These are phyloP conservation scores for Seriola quinqueradiata DNA, from an alignment of 2,113 vertebrate species.

Conservation along the genomic window DNA sequence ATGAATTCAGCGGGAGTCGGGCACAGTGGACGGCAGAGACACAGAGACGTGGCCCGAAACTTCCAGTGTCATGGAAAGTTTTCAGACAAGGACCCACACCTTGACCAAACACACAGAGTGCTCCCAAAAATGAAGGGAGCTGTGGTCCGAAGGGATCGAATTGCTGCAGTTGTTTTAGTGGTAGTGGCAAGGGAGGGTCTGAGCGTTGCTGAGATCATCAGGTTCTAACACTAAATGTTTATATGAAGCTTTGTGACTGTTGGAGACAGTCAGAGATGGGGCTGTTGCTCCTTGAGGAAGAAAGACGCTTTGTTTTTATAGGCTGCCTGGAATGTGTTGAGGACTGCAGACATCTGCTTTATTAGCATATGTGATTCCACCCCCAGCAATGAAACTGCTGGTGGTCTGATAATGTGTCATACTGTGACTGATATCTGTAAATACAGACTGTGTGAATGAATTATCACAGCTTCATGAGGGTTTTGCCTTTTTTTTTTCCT, in stretches of 20 bases:
- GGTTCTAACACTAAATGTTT: constrained; percentile 62
- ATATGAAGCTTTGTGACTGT: constrained; percentile 59
- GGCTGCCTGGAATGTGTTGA: constrained; percentile 82
- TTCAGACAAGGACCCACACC: constrained; percentile 64
- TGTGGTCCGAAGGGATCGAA: constrained; percentile 13
- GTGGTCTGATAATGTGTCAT: constrained; percentile 79
- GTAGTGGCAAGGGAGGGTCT: constrained; percentile 17
- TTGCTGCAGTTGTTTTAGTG: constrained; percentile 39
- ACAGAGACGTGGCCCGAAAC: constrained; percentile 55
- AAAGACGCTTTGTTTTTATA: constrained; percentile 84
- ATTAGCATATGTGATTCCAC: constrained; percentile 84
- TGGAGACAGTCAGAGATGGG: constrained; percentile 63
- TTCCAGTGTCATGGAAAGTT: constrained; percentile 78
- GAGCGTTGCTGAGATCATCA: constrained; percentile 7
- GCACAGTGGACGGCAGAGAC: constrained; percentile 70
- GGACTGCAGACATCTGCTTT: constrained; percentile 84
- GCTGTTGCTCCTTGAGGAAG: constrained; percentile 63
- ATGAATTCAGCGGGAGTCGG: constrained; percentile 72
- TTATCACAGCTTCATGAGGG: not conserved
- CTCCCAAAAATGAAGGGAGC: constrained; percentile 46
- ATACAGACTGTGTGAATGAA: constrained; percentile 15
- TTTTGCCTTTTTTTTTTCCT: not conserved
- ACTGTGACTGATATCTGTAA: constrained; percentile 54
- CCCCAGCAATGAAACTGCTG: constrained; percentile 80
- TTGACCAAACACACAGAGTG: constrained; percentile 66